A percentile compares a stretch with the other conserved stretches of the same genome.
Evolutionary conservation across 1,140 invertebrate genomes (phyloP).

Genomic region (Popillia japonica): DNA sequence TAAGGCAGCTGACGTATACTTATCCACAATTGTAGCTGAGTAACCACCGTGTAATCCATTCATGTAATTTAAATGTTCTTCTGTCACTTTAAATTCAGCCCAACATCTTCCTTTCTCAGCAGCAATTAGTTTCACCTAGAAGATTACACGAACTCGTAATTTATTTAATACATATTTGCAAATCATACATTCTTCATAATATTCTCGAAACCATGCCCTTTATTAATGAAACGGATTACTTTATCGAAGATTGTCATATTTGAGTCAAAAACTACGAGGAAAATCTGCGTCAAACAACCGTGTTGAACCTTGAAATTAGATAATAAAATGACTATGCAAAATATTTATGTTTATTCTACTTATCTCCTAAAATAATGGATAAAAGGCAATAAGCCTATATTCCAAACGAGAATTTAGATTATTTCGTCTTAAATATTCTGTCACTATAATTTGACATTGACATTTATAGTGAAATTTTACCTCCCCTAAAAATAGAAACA

Average conservation of each 20-base stretch:
- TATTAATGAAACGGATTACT: conserved; percentile 1
- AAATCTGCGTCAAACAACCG: neutral
- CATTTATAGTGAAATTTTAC: too few species aligned
- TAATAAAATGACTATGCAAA: too few species aligned
- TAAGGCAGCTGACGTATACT: conserved; percentile 81
- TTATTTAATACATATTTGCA: neutral
- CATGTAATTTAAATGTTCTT: conserved; percentile 78
- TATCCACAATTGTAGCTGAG: conserved; percentile 83
- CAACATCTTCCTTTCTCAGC: conserved; percentile 73
- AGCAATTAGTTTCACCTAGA: conserved; percentile 67
- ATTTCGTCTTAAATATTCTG: too few species aligned
- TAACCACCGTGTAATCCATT: conserved; percentile 87
- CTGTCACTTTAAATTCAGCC: conserved; percentile 78
- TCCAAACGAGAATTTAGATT: too few species aligned
- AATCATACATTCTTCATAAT: conserved; percentile 19
- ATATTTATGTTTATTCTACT: too few species aligned
- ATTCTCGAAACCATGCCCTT: conserved; percentile 13
- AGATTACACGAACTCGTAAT: neutral
- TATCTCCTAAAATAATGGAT: too few species aligned
- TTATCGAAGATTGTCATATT: conserved; percentile 6
- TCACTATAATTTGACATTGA: too few species aligned
- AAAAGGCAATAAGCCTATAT: too few species aligned
- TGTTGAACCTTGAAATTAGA: too few species aligned
- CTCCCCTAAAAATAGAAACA: too few species aligned
- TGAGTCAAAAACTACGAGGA: neutral